These are phyloP conservation scores for Phalera bucephala DNA, from an alignment of 2,888 invertebrate genomes.

Conservation along the genomic window DNA sequence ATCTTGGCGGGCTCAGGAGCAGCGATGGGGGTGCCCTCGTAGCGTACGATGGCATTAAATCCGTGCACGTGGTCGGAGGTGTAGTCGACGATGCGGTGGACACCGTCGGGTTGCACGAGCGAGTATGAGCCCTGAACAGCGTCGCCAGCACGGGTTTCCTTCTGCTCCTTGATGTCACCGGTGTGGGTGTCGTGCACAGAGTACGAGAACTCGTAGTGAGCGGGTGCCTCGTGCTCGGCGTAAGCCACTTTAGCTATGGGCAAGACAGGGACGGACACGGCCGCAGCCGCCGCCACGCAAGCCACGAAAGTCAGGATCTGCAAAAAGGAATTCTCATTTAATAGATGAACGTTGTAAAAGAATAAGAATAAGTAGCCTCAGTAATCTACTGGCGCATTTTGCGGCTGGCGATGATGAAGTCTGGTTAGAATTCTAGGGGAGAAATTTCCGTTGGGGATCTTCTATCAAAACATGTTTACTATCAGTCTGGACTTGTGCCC, in stretches of 20 bases:
- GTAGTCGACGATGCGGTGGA: slow-evolving; percentile 72
- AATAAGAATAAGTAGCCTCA: no score
- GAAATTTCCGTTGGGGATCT: no score
- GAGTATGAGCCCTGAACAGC: slow-evolving; percentile 73
- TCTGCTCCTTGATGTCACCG: slow-evolving; percentile 75
- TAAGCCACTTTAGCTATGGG: slow-evolving; percentile 56
- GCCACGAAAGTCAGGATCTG: slow-evolving; percentile 48
- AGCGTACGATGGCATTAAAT: slow-evolving; percentile 72
- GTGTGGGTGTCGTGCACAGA: slow-evolving; percentile 69
- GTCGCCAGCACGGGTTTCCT: slow-evolving; percentile 69
- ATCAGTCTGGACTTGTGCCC: no score
- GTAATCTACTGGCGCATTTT: no score
- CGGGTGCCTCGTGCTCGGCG: slow-evolving; percentile 60
- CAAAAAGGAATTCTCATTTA: no score
- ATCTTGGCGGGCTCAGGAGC: slow-evolving; percentile 26
- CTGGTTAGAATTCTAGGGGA: no score
- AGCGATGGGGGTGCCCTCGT: slow-evolving; percentile 61
- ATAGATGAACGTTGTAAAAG: no score
- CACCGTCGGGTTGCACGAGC: slow-evolving; percentile 74
- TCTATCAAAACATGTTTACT: no score
- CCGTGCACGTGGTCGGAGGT: slow-evolving; percentile 67
- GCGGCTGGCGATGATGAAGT: no score
- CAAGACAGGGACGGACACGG: slow-evolving; percentile 46
- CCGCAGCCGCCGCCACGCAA: slow-evolving; percentile 53
- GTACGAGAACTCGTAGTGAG: slow-evolving; percentile 71